Evolutionary conservation across 1,140 invertebrate species (phyloP), one percentile per base, ranked within the genome.

Genomic region (Drosophila elegans): DNA sequence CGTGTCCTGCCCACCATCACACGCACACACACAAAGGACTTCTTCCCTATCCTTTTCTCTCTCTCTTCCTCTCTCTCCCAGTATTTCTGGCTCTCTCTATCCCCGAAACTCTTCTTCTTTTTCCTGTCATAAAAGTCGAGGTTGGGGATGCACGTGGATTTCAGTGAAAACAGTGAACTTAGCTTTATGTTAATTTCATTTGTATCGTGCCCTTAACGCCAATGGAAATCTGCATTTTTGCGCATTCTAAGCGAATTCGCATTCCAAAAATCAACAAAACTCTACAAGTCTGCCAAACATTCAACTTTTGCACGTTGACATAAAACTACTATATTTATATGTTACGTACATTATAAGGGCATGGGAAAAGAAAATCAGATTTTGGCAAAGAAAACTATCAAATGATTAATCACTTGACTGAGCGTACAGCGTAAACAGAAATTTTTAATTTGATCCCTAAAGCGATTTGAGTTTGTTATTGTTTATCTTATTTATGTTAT

Each of bases 1-100:
- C 81, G 81, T 85, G 80, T 89, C 84, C 83, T 89, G 84, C 82
- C 78, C 82, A 80, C 82, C 44, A 54, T 62, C 68, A 72, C 67
- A 61, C 45, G 51, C 52, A 62, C 48, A 55, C 36, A 53, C 9
- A n/a, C 12, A 68, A 61, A 60, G 57, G n/a, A 79, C 59, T 44
- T 62, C 38, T 45, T 54, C 39, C 61, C 71, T 72, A 13, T 25
- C 66, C 48, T 36, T 51, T 32, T 32, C 68, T 11, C 3, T 42
- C 42, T 29, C 51, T 56, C 38, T 44, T 38, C 44, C 21, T 32
- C 21, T 32, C 38, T 52, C 21, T 45, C 34, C n/a, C 16, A 36
- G 12, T 51, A 16, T 27, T 16, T 34, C 9, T 38, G n/a, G 9
- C 45, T 21, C 21, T 67, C n/a, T 48, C 34, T 66, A 42, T 66